Conservation (phyloP, 1,140 invertebrate species). For the Stratiolaelaps scimitus region DNA sequence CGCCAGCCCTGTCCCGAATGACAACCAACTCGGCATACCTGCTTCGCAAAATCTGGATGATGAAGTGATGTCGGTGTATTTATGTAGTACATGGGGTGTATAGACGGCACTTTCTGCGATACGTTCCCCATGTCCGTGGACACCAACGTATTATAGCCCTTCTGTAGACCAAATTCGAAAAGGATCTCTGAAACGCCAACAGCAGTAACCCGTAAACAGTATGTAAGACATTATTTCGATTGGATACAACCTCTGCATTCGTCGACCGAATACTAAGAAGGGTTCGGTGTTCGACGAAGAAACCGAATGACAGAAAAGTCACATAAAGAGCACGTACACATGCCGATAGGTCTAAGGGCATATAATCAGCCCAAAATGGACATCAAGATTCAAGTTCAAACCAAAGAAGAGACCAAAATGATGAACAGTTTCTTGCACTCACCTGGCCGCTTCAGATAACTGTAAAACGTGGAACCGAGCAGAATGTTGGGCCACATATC, state of each 20-base stretch:
- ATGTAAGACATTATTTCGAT: too few relatives aligned
- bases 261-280: too few relatives aligned
- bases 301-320: too few relatives aligned
- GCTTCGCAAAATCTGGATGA: conserved; percentile 38
- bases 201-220: too few relatives aligned
- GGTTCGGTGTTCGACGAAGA: too few relatives aligned
- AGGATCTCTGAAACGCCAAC: background rate
- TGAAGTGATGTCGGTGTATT: conserved; percentile 38
- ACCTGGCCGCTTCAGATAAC: conserved; percentile 5
- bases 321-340: too few relatives aligned
- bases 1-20: too few relatives aligned
- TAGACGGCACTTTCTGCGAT: conserved; percentile 40
- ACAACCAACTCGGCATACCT: conserved; percentile 34
- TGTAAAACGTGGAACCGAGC: background rate
- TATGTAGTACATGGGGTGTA: conserved; percentile 41
- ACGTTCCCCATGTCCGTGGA: conserved; percentile 42
- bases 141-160: conserved; percentile 30
- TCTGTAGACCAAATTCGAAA: background rate
- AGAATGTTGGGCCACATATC: conserved; percentile 19
- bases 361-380: too few relatives aligned
- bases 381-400: too few relatives aligned
- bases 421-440: background rate
- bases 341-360: too few relatives aligned
- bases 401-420: too few relatives aligned
- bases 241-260: too few relatives aligned